A percentile compares a stretch with the other conserved stretches of the same genome.
These are phyloP conservation scores for Takifugu flavidus DNA, from an alignment of 2,113 vertebrate species.

Conservation along the genomic window DNA sequence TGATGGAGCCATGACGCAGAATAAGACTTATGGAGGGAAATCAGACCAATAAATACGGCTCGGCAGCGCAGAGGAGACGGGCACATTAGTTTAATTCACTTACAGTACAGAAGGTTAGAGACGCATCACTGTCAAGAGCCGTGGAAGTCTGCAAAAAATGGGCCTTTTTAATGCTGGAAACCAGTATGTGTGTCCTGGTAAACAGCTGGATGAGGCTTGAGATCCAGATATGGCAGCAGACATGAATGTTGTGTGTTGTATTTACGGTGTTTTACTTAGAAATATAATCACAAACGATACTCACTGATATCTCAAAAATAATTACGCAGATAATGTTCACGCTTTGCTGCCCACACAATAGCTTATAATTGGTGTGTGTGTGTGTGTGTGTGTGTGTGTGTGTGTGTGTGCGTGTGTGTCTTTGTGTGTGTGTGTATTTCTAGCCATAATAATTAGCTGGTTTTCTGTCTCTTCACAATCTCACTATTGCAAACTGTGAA, in stretches of 20 bases:
- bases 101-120: conserved; percentile 47
- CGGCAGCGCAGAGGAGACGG: conserved; percentile 53
- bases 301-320: too few relatives aligned
- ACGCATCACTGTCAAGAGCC: conserved; percentile 51
- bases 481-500: too few relatives aligned
- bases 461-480: too few relatives aligned
- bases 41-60: conserved; percentile 64
- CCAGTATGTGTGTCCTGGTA: background rate
- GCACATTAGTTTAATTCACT: conserved; percentile 72
- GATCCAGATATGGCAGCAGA: conserved; percentile 1
- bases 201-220: conserved; percentile 24
- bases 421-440: too few relatives aligned
- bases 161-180: conserved; percentile 3
- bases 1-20: conserved; percentile 51
- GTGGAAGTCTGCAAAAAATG: conserved; percentile 39
- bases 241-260: conserved; percentile 11
- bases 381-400: too few relatives aligned
- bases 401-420: too few relatives aligned
- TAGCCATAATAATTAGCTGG: too few relatives aligned
- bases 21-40: conserved; percentile 55
- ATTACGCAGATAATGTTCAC: too few relatives aligned
- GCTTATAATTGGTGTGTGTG: too few relatives aligned
- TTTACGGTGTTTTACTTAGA: background rate
- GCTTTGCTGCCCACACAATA: too few relatives aligned
- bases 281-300: too few relatives aligned